Percentiles rank a stretch among this genome's conserved stretches.
Conservation (phyloP, 2,797 vertebrate species). For the Enteromius afrohamiltoni region DNA sequence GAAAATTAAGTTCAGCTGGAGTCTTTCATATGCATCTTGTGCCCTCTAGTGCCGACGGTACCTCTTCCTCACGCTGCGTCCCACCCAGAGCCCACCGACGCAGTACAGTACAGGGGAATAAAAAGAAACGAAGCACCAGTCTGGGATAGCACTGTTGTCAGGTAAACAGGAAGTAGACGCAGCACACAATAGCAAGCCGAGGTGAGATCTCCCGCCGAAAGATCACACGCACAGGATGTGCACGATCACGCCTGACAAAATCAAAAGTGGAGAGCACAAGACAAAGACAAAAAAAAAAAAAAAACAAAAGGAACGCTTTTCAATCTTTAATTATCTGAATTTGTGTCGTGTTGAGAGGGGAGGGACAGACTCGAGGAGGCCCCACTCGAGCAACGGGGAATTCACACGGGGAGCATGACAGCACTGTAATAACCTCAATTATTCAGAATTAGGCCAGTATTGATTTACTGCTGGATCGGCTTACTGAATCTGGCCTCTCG, state of each 20-base stretch:
- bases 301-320: conserved; percentile 53
- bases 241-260: conserved; percentile 42
- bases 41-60: conserved; percentile 79
- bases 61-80: background rate
- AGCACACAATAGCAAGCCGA: conserved; percentile 21
- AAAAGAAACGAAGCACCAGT: background rate
- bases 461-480: conserved; percentile 83
- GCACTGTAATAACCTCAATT: conserved; percentile 83
- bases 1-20: background rate
- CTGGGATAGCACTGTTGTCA: conserved; percentile 25
- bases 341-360: conserved; percentile 51
- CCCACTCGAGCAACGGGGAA: conserved; percentile 58
- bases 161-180: conserved; percentile 49
- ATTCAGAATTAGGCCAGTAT: conserved; percentile 83
- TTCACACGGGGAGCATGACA: conserved; percentile 73
- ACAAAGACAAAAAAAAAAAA: conserved; percentile 17
- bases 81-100: background rate
- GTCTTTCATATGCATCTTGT: conserved; percentile 74
- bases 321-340: conserved; percentile 63
- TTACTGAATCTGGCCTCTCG: conserved; percentile 71
- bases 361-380: conserved; percentile 56
- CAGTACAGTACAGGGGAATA: conserved; percentile 17
- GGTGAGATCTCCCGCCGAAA: conserved; percentile 46
- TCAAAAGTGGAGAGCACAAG: conserved; percentile 32
- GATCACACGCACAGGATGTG: conserved; percentile 46